Evolutionary conservation across 2,888 invertebrate species (phyloP).

Genomic region (Rotaria socialis): DNA sequence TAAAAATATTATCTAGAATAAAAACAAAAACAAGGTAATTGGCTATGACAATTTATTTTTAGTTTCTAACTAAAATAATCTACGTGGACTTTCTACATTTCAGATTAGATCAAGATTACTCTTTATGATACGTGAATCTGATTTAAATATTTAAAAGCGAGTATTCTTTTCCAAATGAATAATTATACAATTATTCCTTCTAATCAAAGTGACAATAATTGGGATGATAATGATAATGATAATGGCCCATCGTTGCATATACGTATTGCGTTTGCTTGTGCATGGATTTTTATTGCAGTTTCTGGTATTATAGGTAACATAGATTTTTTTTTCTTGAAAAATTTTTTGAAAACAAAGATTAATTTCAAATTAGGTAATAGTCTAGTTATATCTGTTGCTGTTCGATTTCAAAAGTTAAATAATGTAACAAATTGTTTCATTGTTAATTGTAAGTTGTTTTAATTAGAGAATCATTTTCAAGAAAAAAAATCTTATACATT

Average conservation of each 20-base stretch:
- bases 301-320: constrained; percentile 11
- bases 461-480: neutral
- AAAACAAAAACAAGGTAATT: too few relatives aligned
- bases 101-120: too few relatives aligned
- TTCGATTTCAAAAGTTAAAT: constrained; percentile 40
- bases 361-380: constrained; percentile 30
- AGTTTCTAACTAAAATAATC: too few relatives aligned
- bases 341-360: neutral
- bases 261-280: neutral
- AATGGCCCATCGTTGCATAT: neutral
- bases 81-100: too few relatives aligned
- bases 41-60: too few relatives aligned
- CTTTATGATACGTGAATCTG: too few relatives aligned
- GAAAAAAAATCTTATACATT: neutral
- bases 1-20: too few relatives aligned
- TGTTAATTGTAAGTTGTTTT: constrained; percentile 33
- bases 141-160: too few relatives aligned
- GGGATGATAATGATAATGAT: neutral
- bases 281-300: constrained; percentile 10
- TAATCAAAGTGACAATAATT: neutral
- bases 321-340: too few relatives aligned
- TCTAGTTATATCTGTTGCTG: constrained; percentile 42
- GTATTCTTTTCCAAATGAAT: neutral
- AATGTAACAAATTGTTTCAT: constrained; percentile 45
- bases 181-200: neutral